Base-by-base conservation (phyloP, 2,797 vertebrate genomes). In the Agapornis canus region DNA sequence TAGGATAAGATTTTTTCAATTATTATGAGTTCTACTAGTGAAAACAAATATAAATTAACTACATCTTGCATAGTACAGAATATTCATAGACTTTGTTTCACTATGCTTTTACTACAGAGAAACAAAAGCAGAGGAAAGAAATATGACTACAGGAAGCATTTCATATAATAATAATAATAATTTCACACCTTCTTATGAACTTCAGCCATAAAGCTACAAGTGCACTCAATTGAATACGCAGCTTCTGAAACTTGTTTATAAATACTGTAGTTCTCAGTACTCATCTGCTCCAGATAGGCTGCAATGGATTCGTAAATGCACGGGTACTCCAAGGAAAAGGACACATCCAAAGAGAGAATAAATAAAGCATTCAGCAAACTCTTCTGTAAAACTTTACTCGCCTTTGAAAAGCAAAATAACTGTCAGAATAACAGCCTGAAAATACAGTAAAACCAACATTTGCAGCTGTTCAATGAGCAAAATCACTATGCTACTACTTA, bases 261-360 rank as follows among this genome's bases (percentile, higher is more conserved):
- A 93, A 99, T 94, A 73, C 76, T 97, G 94, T 99, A 98, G 97
- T 98, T 98, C 92, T 99, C 99, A 26, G 98, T 97, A 97, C 98
- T 98, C 94, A 98, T 98, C 96, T 99, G 99, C 93, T 99, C 99
- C 98, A 99, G 96, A 93, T 99, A 99, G 63, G 99, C 98, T 94
- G 98, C 98, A 35, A 98, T 91, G 8, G 99, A 97, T 86, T 99
- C 99, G 6, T 99, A 98, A 86, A 98, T 90, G 89, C 97, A 98
- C 87, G 99, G 98, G 89, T 99, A 99, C 51, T 98, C 98, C 96
- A 98, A 95, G 70, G 98, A 98, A 91, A 99, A 96, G 47, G 99
- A 97, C 79, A 98, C 82, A 80, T 99, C 99, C 98, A 99, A 92
- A 90, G 98, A 98, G 29, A 99, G 95, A 73, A 98, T 96, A 89